Base-by-base conservation (phyloP, 2,888 invertebrate genomes). In the Ligdia adustata region DNA sequence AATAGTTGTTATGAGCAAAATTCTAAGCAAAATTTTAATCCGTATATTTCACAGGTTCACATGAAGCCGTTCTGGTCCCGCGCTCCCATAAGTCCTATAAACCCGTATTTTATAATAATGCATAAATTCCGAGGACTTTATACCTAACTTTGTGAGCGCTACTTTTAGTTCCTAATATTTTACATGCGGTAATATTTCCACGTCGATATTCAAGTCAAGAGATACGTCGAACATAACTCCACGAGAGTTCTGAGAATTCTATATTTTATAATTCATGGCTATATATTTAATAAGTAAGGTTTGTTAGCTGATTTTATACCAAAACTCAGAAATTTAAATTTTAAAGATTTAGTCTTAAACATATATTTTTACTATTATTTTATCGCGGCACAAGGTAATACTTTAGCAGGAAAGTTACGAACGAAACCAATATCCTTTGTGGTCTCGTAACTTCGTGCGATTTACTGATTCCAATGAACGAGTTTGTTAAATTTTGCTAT, bases 91-190 rank as follows among this genome's bases (percentile, higher is more conserved):
- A 69, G 62, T 64, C 64, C 29, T 51, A 58, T 62, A 62, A 63
- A 61, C 58, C 60, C 57, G 55, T 69, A 68, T 69, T 68, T 65
- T 62, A 62, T 69, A 65, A 66, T 65, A 62, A 65, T 47, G 60
- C 61, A 66, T 67, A 63, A 68, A 67, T 70, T 64, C 47, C 34
- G 52, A 61, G 52, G 59, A 62, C 58, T 66, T 60, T 52, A 32
- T 44, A 40, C 40, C 43, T 50, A 57, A 51, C 52, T 62, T 48
- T 41, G 46, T 35, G 32, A 46, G 14, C 31, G 29, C 32, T 50
- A 31, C 41, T 45, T 41, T 41, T 35, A 29, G 39, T 46, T 45
- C 37, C 39, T 51, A 44, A 41, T 45, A 42, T 40, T 31, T 46
- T 41, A 45, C 18, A 24, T 37, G 14, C 9, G 22, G 32, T 38